phyloP scores from a whole-genome alignment of 92 coral and sea anemone species.

The Anthopleura xanthogrammica region DNA sequence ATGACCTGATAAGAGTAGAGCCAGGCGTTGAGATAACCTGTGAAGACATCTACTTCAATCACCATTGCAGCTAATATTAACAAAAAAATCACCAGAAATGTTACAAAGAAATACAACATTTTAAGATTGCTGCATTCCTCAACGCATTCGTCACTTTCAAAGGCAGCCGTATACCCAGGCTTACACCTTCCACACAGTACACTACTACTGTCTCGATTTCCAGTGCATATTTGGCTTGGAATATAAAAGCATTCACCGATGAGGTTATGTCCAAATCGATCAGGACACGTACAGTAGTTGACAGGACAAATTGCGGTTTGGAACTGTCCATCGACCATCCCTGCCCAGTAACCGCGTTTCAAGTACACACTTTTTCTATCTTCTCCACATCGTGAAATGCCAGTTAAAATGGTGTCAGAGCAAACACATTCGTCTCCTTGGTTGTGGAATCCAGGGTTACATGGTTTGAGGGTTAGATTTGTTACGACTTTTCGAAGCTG shows the following conservation, averaged over 20 bases:
- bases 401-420: conserved; percentile 43
- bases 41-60: conserved; percentile 77
- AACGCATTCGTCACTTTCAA: conserved; percentile 75
- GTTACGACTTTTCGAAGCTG: conserved; percentile 47
- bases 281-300: conserved; percentile 68
- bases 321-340: conserved; percentile 56
- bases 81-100: conserved; percentile 27
- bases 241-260: conserved; percentile 50
- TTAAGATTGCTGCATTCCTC: conserved; percentile 42
- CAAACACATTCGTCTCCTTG: conserved; percentile 58
- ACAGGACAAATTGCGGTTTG: conserved; percentile 72
- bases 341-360: conserved; percentile 88
- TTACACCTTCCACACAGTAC: conserved; percentile 80
- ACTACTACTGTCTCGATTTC: conserved; percentile 55
- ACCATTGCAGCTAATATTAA: conserved; percentile 56
- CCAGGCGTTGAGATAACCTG: conserved; percentile 89
- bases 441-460: conserved; percentile 79
- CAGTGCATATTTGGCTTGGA: conserved; percentile 47
- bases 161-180: conserved; percentile 40
- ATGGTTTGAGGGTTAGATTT: conserved; percentile 42
- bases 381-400: conserved; percentile 68
- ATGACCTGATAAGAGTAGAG: conserved; percentile 89
- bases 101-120: conserved; percentile 40
- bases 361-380: conserved; percentile 66
- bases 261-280: conserved; percentile 18